These are phyloP conservation scores for Timandra comae DNA, from an alignment of 2,888 invertebrate species.

Conservation along the genomic window DNA sequence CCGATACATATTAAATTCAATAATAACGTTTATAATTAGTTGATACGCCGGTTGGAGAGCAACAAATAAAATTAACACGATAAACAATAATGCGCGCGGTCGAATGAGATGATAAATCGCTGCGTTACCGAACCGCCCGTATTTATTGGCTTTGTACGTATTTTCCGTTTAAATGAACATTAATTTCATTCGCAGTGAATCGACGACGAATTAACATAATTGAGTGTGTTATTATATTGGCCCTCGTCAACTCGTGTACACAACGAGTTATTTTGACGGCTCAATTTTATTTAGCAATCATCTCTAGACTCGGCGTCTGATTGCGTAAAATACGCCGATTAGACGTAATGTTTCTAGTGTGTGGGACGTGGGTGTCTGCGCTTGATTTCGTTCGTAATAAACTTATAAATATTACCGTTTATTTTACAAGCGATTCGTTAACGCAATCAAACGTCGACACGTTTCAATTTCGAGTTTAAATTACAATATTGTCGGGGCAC, in stretches of 20 bases:
- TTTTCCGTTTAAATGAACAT: slow-evolving; percentile 70
- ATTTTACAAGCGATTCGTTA: slow-evolving; percentile 19
- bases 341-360: slow-evolving; percentile 7
- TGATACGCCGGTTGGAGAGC: slow-evolving; percentile 55
- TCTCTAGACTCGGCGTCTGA: slow-evolving; percentile 4
- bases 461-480: slow-evolving; percentile 28
- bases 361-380: slow-evolving; percentile 11
- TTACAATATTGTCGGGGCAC: slow-evolving; percentile 30
- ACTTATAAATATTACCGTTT: slow-evolving; percentile 14
- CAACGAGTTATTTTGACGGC: slow-evolving; percentile 29
- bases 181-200: slow-evolving; percentile 70
- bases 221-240: slow-evolving; percentile 59
- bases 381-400: slow-evolving; percentile 9
- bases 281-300: slow-evolving; percentile 29
- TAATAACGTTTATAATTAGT: slow-evolving; percentile 60
- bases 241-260: slow-evolving; percentile 38
- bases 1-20: slow-evolving; percentile 53
- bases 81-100: slow-evolving; percentile 61
- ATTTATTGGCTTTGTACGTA: slow-evolving; percentile 67
- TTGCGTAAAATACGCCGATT: slow-evolving; percentile 16
- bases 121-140: slow-evolving; percentile 48
- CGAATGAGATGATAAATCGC: slow-evolving; percentile 65
- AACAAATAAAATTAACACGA: slow-evolving; percentile 71
- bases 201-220: slow-evolving; percentile 68
- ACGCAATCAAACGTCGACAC: slow-evolving; percentile 24